Conservation (phyloP, 1,140 invertebrate species). For the Whitmania pigra region DNA sequence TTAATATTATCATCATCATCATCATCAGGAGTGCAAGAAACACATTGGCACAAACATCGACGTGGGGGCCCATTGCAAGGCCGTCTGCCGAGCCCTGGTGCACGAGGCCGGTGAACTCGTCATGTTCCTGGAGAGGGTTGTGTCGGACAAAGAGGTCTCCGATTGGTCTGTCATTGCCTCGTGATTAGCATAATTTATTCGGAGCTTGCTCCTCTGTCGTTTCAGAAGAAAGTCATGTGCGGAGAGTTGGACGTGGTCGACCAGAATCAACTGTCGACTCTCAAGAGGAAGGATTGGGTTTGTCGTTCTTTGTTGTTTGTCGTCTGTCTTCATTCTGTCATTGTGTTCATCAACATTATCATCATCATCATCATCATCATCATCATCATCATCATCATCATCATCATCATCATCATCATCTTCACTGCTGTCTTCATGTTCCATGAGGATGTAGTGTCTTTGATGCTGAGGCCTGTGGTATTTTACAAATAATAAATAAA, state of each 20-base stretch:
- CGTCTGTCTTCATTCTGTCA: background rate
- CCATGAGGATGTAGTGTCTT: too few relatives aligned
- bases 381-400: background rate
- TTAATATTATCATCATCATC: background rate
- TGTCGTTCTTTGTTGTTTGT: constrained; percentile 29
- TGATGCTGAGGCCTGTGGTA: too few relatives aligned
- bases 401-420: background rate
- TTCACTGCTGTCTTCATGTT: too few relatives aligned
- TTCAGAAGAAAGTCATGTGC: constrained; percentile 27
- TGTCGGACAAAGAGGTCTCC: constrained; percentile 31
- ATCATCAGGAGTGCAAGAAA: constrained; percentile 53
- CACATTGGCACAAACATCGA: constrained; percentile 50
- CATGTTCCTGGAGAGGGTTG: constrained; percentile 72
- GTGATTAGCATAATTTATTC: constrained; percentile 17
- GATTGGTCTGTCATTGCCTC: background rate
- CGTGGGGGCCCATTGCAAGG: constrained; percentile 70
- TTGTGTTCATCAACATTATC: too few relatives aligned
- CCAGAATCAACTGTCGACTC: constrained; percentile 56
- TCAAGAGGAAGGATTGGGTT: constrained; percentile 76
- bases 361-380: background rate
- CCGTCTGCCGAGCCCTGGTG: constrained; percentile 76
- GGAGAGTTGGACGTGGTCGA: constrained; percentile 30
- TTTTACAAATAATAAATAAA: too few relatives aligned
- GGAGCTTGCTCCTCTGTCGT: background rate
- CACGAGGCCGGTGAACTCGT: constrained; percentile 76